A percentile compares a stretch with the other conserved stretches of the same genome.
Conservation (phyloP, 1,140 invertebrate species). For the Sycophila sp. region DNA sequence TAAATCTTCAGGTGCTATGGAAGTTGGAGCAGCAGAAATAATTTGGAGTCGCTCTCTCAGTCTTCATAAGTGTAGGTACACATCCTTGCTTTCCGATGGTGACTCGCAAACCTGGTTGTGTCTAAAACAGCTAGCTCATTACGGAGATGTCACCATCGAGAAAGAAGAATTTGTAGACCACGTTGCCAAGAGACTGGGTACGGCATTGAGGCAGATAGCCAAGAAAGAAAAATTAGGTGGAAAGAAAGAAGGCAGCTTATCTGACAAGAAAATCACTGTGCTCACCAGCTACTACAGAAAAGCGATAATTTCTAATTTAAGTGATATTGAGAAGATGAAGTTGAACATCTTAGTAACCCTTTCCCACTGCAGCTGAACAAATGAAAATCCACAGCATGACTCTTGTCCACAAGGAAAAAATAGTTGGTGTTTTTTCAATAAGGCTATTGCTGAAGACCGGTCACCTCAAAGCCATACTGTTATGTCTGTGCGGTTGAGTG, state of each 20-base stretch:
- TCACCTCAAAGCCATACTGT: conserved; percentile 1
- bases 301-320: no score
- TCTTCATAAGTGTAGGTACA: no score
- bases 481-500: neutral
- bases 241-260: neutral
- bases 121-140: no score
- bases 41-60: no score
- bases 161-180: no score
- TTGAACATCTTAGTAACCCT: conserved; percentile 35
- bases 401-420: conserved; percentile 24
- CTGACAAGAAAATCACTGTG: neutral
- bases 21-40: neutral
- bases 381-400: conserved; percentile 30
- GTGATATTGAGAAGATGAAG: conserved; percentile 29
- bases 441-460: conserved; percentile 30
- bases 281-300: no score
- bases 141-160: no score
- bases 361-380: conserved; percentile 33
- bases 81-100: no score
- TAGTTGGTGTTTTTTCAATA: conserved; percentile 43
- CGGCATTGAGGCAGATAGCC: neutral
- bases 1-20: no score
- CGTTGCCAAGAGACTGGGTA: neutral
- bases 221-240: neutral
- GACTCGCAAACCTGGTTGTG: no score